phyloP scores from a whole-genome alignment of 1,140 invertebrate genomes.

The Tribolium madens region DNA sequence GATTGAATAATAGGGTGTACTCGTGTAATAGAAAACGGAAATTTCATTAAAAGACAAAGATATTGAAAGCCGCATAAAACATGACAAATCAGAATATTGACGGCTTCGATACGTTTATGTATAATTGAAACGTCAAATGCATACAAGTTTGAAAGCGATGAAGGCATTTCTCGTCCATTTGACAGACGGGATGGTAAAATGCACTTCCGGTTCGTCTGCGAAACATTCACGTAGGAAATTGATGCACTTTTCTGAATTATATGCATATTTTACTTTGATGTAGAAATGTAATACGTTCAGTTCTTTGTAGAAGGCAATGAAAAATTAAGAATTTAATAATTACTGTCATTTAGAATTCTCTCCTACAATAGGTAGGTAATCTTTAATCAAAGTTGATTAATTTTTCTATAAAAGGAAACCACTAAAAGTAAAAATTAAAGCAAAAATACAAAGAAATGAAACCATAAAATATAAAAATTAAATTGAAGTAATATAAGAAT shows the following conservation, averaged over 20 bases:
- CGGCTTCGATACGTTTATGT: background rate
- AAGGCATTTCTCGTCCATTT: background rate
- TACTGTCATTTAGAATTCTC: background rate
- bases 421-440: no score
- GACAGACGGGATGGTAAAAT: background rate
- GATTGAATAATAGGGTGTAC: background rate
- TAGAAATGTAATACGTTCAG: background rate
- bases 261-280: background rate
- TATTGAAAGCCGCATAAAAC: background rate
- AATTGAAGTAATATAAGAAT: no score
- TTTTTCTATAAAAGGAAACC: no score
- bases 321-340: background rate
- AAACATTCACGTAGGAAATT: background rate
- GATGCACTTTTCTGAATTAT: background rate
- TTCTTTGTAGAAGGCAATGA: background rate
- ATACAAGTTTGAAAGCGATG: background rate
- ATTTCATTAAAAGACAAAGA: background rate
- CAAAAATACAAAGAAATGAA: no score
- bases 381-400: no score
- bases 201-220: background rate
- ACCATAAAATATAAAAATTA: no score
- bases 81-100: background rate
- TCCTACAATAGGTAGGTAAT: no score
- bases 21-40: background rate
- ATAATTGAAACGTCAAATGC: background rate